A percentile compares a stretch with the other conserved stretches of the same genome.
Conservation (phyloP, 2,113 vertebrate species). For the Hyperopisus bebe region DNA sequence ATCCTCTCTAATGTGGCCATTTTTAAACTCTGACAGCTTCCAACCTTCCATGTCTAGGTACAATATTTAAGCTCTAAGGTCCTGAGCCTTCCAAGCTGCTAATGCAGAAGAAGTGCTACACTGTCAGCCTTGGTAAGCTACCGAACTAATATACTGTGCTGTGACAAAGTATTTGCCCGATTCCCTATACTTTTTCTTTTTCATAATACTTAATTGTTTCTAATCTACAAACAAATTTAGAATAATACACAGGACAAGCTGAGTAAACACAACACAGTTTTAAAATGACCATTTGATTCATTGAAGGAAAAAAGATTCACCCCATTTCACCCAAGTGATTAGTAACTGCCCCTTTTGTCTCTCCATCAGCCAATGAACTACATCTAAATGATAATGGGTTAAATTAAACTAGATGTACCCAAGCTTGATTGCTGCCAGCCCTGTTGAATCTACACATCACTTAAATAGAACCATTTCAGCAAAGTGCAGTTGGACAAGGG, state of each 20-base stretch:
- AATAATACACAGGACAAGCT: neutral
- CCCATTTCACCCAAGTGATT: neutral
- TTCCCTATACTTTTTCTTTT: neutral
- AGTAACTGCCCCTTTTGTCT: neutral
- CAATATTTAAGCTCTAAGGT: conserved; percentile 1
- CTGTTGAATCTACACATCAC: neutral
- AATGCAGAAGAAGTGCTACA: neutral
- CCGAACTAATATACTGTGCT: neutral
- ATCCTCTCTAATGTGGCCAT: neutral
- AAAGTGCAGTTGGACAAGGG: neutral
- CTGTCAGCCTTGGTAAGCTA: neutral
- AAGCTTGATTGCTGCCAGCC: neutral
- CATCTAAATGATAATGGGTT: neutral
- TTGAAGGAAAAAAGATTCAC: neutral
- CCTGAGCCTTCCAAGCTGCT: neutral
- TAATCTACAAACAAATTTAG: neutral
- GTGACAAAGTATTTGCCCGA: neutral
- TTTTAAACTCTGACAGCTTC: neutral
- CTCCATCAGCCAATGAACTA: neutral
- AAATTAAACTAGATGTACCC: neutral
- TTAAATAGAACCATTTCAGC: neutral
- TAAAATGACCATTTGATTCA: neutral
- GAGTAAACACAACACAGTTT: neutral
- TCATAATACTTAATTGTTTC: neutral
- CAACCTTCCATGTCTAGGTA: neutral